Evolutionary conservation across 1,140 invertebrate genomes (phyloP).

Genomic region (Bombus haemorrhoidalis): DNA sequence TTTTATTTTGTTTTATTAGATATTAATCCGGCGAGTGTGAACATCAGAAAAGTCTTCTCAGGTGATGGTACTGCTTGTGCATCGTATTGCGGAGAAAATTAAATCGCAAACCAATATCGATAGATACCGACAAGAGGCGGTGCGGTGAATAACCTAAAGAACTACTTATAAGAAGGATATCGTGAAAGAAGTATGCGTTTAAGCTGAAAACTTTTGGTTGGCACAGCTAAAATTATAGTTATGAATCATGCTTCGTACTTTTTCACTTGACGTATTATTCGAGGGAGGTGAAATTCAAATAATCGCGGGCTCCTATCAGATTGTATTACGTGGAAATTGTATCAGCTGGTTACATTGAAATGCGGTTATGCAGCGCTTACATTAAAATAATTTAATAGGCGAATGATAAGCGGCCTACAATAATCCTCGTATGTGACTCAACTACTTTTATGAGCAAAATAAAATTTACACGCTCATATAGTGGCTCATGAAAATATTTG

Average conservation of each 20-base stretch:
- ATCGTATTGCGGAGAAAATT: constrained; percentile 43
- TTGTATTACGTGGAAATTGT: background rate
- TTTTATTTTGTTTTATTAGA: background rate
- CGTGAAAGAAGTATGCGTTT: background rate
- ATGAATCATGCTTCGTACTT: constrained; percentile 20
- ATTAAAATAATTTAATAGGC: background rate
- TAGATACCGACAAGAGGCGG: constrained; percentile 70
- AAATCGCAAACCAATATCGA: constrained; percentile 76
- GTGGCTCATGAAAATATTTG: background rate
- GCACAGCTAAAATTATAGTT: background rate
- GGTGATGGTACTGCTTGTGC: constrained; percentile 25
- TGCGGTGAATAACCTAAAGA: constrained; percentile 62
- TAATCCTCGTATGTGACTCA: too few relatives aligned
- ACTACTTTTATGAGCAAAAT: background rate
- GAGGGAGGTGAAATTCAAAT: background rate
- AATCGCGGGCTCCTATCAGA: background rate
- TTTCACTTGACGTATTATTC: constrained; percentile 29
- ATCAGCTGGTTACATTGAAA: background rate
- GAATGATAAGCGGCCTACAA: too few relatives aligned
- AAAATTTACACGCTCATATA: background rate
- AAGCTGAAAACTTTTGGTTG: constrained; percentile 31
- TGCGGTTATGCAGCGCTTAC: background rate
- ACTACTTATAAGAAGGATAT: constrained; percentile 5
- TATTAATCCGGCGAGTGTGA: constrained; percentile 37
- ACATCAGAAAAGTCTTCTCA: constrained; percentile 26